phyloP scores from a whole-genome alignment of 2,113 vertebrate genomes.

The Oryzias curvinotus region DNA sequence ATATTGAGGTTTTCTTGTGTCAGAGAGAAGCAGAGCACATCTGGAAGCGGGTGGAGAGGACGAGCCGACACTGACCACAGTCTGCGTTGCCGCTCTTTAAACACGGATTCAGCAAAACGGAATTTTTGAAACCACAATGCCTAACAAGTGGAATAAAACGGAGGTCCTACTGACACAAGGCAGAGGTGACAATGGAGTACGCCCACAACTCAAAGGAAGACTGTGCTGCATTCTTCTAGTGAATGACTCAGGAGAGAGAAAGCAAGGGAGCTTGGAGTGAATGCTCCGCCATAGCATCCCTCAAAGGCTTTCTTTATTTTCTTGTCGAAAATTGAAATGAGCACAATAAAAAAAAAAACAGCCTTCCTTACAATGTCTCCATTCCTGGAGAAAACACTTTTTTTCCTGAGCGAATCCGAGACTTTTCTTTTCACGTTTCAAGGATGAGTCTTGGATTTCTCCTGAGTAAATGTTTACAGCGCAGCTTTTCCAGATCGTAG shows the following conservation, averaged over 20 bases:
- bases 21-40: constrained; percentile 44
- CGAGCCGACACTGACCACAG: constrained; percentile 13
- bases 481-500: not conserved
- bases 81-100: constrained; percentile 45
- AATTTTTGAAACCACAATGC: constrained; percentile 50
- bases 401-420: constrained; percentile 14
- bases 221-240: constrained; percentile 45
- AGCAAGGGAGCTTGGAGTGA: constrained; percentile 25
- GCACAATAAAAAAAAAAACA: constrained; percentile 79
- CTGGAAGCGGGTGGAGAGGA: not conserved
- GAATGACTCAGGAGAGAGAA: constrained; percentile 54
- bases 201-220: constrained; percentile 40
- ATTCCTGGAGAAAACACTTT: constrained; percentile 44
- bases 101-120: constrained; percentile 53
- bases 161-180: constrained; percentile 47
- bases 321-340: constrained; percentile 72
- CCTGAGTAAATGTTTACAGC: constrained; percentile 4
- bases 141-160: constrained; percentile 56
- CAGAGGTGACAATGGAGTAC: constrained; percentile 41
- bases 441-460: not conserved
- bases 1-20: constrained; percentile 45
- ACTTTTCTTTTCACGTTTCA: constrained; percentile 20
- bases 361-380: constrained; percentile 62
- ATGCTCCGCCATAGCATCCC: constrained; percentile 54
- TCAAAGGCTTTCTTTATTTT: constrained; percentile 64